Base-by-base conservation (phyloP, 2,113 vertebrate genomes). In the Syngnathoides biaculeatus region DNA sequence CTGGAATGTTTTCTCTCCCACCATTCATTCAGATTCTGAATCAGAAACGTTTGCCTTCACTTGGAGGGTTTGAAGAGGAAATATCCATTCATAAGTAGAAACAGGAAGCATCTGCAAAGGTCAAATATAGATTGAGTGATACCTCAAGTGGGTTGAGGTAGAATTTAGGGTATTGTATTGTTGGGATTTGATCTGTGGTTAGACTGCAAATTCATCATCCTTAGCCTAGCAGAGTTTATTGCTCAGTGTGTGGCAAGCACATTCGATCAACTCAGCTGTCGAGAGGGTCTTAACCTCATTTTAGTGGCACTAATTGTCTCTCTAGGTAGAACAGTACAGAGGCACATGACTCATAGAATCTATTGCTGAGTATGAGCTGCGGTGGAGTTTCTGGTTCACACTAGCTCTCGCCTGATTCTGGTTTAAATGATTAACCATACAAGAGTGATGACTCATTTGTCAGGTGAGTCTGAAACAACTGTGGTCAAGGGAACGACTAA, bases 51-150 rank as follows among this genome's bases (percentile, higher is more conserved):
- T 84, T 82, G 74, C 75, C 80, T 82, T 86, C 61, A 67, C 80
- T 86, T 82, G 82, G 84, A 87, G 84, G 86, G 87, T 91, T 87
- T 74, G 64, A 53, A 39, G 69, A 74, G 77, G 81, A 81, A 83
- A 82, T 75, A 79, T 82, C 81, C 69, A 79, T 84, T 84, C 77
- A 79, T 64, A 52, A 63, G 77, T 70, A 77, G 71, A 74, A 58
- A 80, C 59, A 72, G 64, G 67, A 64, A 30, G 79, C 79, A 82
- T 74, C 74, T 38, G 57, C 60, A 74, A 53, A 83, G 71, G 83
- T 82, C 20, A 71, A 68, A 69, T 47, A 19, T 40, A 66, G 75
- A 74, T 57, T 75, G 71, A 82, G 77, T 81, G 74, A 71, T 73
- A 66, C 76, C 79, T 53, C 50, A 38, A 72, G 74, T 20, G 71